Evolutionary conservation across 2,797 vertebrate species (phyloP), one percentile per base, ranked within the genome.

Genomic region (Brachyrhaphis roseni): DNA sequence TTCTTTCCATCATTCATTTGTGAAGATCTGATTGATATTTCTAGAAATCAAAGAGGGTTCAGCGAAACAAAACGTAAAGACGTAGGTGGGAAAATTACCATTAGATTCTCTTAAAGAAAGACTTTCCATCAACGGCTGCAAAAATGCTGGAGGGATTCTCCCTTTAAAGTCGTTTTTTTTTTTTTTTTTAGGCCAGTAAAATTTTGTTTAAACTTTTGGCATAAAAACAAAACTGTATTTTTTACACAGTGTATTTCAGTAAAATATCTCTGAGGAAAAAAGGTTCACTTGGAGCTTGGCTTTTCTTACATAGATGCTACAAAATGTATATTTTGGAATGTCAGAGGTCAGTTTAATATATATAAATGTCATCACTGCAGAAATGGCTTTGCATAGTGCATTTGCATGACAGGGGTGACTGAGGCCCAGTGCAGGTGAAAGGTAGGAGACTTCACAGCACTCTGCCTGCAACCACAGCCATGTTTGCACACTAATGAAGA

Each of bases 351-450:
- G 80, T 36, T 76, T 55, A 47, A 46, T 46, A 46, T 8, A 43
- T 43, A 1, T 43, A 43, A 31, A 41, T 74, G 77, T 79, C 45
- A 12, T 39, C 18, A 53, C 66, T 76, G 74, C 71, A 83, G 74
- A 86, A 83, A 79, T 57, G 46, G 74, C 75, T 95, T 95, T 95
- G 94, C 94, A 95, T 96, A 90, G 76, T 75, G 26, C 15, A 92
- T 95, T 95, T 95, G 93, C 94, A 94, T 95, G 79, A 78, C 72
- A 78, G 73, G 45, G 26, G 15, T n/a, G 79, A 76, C 70, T 62
- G 75, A 49, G 55, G 51, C 76, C 53, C 43, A 26, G 73, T 31
- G 26, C 77, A 39, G 62, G 45, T 73, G 73, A 76, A 72, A 31
- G 2, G 49, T 70, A 83, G 36, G 74, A 81, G 41, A 80, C 47